A percentile compares a stretch with the other conserved stretches of the same genome.
Evolutionary conservation across 2,113 vertebrate genomes (phyloP).

Genomic region (Mustela lutreola): DNA sequence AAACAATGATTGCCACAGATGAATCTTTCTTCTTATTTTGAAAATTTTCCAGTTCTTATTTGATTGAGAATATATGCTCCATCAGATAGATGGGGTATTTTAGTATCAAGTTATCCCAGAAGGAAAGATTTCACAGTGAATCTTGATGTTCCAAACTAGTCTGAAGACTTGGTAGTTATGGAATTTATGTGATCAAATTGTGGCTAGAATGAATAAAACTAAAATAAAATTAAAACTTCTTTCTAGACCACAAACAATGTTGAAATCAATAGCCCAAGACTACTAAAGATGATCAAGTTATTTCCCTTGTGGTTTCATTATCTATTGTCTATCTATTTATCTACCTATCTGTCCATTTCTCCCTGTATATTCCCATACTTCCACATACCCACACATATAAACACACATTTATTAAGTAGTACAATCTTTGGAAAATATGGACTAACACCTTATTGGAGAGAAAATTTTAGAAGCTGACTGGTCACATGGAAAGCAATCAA

Average conservation of each 20-base stretch:
- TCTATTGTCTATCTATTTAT: background rate
- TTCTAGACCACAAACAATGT: background rate
- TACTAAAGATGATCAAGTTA: background rate
- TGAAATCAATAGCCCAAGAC: background rate
- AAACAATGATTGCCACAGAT: background rate
- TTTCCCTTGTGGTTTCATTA: background rate
- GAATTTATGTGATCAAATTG: background rate
- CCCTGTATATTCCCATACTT: background rate
- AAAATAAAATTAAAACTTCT: background rate
- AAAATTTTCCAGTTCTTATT: background rate
- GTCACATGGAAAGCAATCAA: background rate
- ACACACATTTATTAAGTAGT: background rate
- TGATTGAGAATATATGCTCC: background rate
- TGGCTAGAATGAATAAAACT: background rate
- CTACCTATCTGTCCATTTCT: background rate
- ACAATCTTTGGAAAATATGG: background rate
- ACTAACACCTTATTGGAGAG: background rate
- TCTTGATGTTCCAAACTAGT: background rate
- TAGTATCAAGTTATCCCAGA: background rate
- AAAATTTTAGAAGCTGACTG: background rate
- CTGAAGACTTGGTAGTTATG: background rate
- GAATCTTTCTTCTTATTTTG: background rate
- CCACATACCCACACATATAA: background rate
- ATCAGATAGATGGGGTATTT: background rate
- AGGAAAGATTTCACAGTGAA: background rate